Evolutionary conservation across 1,140 invertebrate species (phyloP).

Genomic region (Acromyrmex charruanus): DNA sequence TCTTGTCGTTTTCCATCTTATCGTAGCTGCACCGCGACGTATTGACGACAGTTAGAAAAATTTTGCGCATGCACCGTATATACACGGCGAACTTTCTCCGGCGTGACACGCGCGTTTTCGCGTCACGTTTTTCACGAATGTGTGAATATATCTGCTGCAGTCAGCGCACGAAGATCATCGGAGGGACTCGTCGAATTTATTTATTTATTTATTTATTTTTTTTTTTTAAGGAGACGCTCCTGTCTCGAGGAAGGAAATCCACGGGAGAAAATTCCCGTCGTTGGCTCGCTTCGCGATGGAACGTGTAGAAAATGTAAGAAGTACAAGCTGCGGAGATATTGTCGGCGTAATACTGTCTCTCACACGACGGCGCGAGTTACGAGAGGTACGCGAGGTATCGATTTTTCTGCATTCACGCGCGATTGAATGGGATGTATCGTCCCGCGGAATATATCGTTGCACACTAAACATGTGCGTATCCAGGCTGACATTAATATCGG

Average conservation of each 20-base stretch:
- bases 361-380: slow-evolving; percentile 36
- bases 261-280: slow-evolving; percentile 15
- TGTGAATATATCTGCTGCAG: not conserved
- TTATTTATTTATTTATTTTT: not conserved
- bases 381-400: slow-evolving; percentile 39
- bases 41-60: slow-evolving; percentile 47
- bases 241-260: slow-evolving; percentile 27
- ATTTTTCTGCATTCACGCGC: slow-evolving; percentile 52
- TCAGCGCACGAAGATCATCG: slow-evolving; percentile 50
- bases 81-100: slow-evolving; percentile 33
- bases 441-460: slow-evolving; percentile 8
- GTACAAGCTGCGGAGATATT: slow-evolving; percentile 63
- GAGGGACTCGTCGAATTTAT: slow-evolving; percentile 27
- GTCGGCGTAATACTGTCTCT: slow-evolving; percentile 68
- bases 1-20: slow-evolving; percentile 44
- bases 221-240: not conserved
- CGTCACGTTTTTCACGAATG: not conserved
- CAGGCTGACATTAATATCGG: slow-evolving; percentile 48
- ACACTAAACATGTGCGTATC: slow-evolving; percentile 18
- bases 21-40: not conserved
- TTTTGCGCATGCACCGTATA: slow-evolving; percentile 28
- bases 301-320: slow-evolving; percentile 51
- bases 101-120: slow-evolving; percentile 14
- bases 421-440: slow-evolving; percentile 72
- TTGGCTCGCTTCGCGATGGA: slow-evolving; percentile 40